Conservation (phyloP, 2,113 vertebrate genomes). For the Podocnemis expansa region DNA sequence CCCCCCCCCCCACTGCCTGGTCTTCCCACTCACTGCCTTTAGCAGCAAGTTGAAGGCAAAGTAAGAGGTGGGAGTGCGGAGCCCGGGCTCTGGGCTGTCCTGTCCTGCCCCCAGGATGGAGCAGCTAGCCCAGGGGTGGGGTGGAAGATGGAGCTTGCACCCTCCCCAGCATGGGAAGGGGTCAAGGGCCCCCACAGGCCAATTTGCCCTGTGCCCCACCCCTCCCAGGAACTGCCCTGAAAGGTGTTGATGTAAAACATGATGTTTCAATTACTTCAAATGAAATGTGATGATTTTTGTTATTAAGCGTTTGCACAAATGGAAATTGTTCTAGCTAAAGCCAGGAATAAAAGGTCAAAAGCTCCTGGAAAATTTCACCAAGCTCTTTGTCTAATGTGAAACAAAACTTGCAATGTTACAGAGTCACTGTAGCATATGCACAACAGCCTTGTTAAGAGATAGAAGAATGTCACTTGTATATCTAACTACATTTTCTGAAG, state of each 20-base stretch:
- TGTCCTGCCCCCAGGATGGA: no score
- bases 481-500: slow-evolving; percentile 2
- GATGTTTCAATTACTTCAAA: background rate
- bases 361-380: background rate
- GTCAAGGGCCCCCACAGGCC: no score
- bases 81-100: no score
- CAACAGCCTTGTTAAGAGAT: slow-evolving; percentile 16
- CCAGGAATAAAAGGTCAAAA: background rate
- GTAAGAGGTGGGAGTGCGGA: no score
- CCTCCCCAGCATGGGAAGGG: no score
- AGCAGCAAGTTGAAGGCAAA: no score
- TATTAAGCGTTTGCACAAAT: background rate
- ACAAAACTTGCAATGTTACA: background rate
- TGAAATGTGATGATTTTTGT: slow-evolving; percentile 7
- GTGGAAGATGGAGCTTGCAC: no score
- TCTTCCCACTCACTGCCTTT: no score
- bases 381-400: background rate
- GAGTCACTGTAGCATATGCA: background rate
- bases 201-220: no score
- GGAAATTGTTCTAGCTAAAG: slow-evolving; percentile 8
- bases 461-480: background rate
- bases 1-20: no score
- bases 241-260: background rate
- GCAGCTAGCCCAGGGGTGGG: no score
- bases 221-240: no score